These are phyloP conservation scores for Enteromius mattozi DNA, from an alignment of 2,797 vertebrate genomes.

Conservation along the genomic window DNA sequence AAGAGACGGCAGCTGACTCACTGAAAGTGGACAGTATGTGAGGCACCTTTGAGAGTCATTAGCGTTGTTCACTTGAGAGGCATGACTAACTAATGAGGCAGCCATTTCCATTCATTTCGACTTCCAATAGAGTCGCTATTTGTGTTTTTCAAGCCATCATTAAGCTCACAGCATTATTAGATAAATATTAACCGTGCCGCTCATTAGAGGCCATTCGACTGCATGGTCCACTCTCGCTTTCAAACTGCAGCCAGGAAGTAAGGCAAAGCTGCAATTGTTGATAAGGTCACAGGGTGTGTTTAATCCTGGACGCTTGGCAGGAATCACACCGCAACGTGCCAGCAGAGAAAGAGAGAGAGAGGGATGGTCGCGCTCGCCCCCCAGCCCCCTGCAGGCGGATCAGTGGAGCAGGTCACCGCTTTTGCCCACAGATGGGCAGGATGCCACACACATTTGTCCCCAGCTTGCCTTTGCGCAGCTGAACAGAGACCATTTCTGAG, in stretches of 20 bases:
- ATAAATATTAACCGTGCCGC: conserved; percentile 37
- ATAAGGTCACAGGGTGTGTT: conserved; percentile 50
- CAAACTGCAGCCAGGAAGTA: conserved; percentile 3
- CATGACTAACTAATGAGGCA: conserved; percentile 35
- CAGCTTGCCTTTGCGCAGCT: conserved; percentile 1
- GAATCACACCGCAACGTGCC: conserved; percentile 13
- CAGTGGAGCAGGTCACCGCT: conserved; percentile 18
- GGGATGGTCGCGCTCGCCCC: not conserved
- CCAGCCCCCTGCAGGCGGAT: conserved; percentile 22
- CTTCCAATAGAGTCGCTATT: conserved; percentile 33
- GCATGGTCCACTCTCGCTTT: conserved; percentile 6
- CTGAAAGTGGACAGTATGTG: conserved; percentile 14
- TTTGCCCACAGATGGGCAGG: conserved; percentile 40
- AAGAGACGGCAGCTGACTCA: conserved; percentile 23
- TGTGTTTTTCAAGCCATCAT: conserved; percentile 45
- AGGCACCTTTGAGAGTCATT: conserved; percentile 27
- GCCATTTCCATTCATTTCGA: conserved; percentile 27
- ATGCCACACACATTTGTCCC: conserved; percentile 28
- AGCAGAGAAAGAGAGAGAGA: conserved; percentile 29
- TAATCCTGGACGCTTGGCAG: conserved; percentile 47
- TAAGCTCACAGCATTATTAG: conserved; percentile 40
- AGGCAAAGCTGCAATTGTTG: conserved; percentile 40
- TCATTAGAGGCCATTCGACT: conserved; percentile 41
- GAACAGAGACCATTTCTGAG: conserved; percentile 15
- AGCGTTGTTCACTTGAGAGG: conserved; percentile 21